These are phyloP conservation scores for Drosophila demipolita DNA, from an alignment of 2,888 invertebrate genomes.

Conservation along the genomic window DNA sequence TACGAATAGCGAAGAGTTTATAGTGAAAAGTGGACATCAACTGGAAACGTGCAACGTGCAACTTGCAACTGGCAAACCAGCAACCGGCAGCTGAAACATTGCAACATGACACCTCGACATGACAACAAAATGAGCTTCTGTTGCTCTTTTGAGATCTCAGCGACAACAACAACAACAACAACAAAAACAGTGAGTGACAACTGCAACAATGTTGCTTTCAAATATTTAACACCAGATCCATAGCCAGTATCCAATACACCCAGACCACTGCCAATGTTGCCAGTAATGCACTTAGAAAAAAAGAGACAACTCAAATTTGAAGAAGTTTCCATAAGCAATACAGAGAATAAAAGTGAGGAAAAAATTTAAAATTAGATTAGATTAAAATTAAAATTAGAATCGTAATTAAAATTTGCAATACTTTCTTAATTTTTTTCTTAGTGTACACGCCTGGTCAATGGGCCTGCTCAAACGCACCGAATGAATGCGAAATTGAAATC, in stretches of 20 bases:
- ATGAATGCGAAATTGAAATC: conserved; percentile 66
- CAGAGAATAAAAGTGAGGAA: background rate
- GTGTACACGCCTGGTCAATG: conserved; percentile 2
- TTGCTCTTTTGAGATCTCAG: conserved; percentile 68
- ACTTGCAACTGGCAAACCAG: conserved; percentile 19
- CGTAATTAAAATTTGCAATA: background rate
- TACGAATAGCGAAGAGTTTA: background rate
- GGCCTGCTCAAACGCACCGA: conserved; percentile 57
- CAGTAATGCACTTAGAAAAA: conserved; percentile 8
- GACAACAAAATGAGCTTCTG: conserved; percentile 82
- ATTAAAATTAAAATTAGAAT: background rate
- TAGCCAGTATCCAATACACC: conserved; percentile 9
- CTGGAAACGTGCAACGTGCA: conserved; percentile 1
- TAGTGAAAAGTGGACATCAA: conserved; percentile 4
- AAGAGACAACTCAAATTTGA: background rate
- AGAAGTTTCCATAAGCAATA: background rate
- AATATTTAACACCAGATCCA: conserved; percentile 70
- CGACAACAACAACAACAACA: conserved; percentile 44
- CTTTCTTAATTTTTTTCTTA: background rate
- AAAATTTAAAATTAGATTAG: background rate
- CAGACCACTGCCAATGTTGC: conserved; percentile 14
- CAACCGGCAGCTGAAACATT: conserved; percentile 66
- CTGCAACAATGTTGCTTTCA: conserved; percentile 74
- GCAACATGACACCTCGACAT: conserved; percentile 80
- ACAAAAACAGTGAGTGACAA: conserved; percentile 63